Evolutionary conservation across 2,113 vertebrate species (phyloP).

Genomic region (Chlorocebus sabaeus): DNA sequence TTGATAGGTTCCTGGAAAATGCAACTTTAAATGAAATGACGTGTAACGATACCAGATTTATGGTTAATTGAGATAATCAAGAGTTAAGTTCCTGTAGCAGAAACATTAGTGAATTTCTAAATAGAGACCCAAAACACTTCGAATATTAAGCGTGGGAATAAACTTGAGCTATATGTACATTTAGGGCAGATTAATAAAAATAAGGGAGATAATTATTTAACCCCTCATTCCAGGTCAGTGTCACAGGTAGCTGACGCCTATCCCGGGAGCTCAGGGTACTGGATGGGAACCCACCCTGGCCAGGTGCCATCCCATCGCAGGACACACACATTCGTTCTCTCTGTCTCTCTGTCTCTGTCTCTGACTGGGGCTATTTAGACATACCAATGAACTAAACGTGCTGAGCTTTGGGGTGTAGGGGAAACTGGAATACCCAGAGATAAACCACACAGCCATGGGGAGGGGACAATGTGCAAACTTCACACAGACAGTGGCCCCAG

Average conservation of each 20-base stretch:
- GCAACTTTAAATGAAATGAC: not conserved
- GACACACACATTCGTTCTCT: not conserved
- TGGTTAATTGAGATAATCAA: not conserved
- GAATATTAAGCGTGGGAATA: not conserved
- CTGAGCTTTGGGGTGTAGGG: not conserved
- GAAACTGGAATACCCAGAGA: not conserved
- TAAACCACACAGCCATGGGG: not conserved
- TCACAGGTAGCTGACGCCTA: not conserved
- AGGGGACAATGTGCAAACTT: not conserved
- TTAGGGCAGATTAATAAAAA: not conserved
- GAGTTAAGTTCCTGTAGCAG: not conserved
- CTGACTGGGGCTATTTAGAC: not conserved
- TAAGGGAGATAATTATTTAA: not conserved
- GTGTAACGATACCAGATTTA: not conserved
- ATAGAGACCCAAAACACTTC: not conserved
- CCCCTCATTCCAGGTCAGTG: not conserved
- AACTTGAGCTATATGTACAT: not conserved
- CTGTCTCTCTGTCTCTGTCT: not conserved
- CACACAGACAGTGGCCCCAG: not conserved
- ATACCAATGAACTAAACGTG: accelerated
- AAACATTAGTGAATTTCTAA: not conserved
- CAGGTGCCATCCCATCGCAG: not conserved
- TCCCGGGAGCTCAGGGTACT: not conserved
- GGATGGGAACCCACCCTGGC: not conserved
- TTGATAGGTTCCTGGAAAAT: not conserved